These are phyloP conservation scores for Pangasius larnaudii DNA, from an alignment of 2,797 vertebrate genomes.

Conservation along the genomic window DNA sequence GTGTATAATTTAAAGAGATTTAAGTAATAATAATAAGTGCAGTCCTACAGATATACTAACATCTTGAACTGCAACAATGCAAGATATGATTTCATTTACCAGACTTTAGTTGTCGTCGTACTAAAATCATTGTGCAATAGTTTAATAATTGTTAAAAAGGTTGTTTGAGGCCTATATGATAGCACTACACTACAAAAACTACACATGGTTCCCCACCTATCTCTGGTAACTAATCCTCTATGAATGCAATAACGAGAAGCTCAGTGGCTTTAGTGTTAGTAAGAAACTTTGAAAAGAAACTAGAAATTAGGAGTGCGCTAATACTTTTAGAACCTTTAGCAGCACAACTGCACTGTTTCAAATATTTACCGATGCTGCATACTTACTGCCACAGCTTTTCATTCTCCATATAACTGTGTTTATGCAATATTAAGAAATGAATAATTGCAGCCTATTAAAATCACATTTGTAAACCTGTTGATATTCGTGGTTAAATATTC, in stretches of 20 bases:
- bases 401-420: neutral
- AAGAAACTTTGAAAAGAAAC: neutral
- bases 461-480: conserved; percentile 9
- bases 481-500: conserved; percentile 20
- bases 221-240: neutral
- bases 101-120: neutral
- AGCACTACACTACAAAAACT: neutral
- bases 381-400: neutral
- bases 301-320: neutral
- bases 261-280: neutral
- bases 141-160: neutral
- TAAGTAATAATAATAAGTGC: neutral
- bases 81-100: neutral
- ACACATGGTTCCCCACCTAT: neutral
- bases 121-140: neutral
- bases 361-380: neutral
- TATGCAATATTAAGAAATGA: conserved; percentile 16
- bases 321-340: conserved; percentile 2
- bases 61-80: neutral
- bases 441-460: conserved; percentile 33
- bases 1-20: neutral
- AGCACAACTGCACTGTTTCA: neutral
- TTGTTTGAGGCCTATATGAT: neutral
- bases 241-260: neutral
- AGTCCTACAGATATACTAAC: neutral